Percentiles rank a stretch among this genome's conserved stretches.
These are phyloP conservation scores for Ptiloglossa arizonensis DNA, from an alignment of 1,140 invertebrate species.

Conservation along the genomic window DNA sequence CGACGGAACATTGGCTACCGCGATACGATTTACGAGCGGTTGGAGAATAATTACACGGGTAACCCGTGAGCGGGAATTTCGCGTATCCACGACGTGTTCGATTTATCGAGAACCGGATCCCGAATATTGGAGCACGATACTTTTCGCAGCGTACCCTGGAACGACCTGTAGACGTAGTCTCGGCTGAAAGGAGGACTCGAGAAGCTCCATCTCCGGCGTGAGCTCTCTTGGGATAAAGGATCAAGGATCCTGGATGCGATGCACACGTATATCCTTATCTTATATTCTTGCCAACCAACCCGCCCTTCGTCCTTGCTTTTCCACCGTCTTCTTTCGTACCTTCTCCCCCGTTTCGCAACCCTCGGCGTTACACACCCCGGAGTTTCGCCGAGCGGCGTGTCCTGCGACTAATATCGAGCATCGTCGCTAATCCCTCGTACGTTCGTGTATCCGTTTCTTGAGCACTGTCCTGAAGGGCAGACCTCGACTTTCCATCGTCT, in stretches of 20 bases:
- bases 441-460: conserved; percentile 53
- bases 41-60: too few species aligned
- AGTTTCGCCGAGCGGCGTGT: conserved; percentile 70
- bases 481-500: conserved; percentile 50
- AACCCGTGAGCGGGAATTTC: too few species aligned
- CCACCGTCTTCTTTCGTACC: conserved; percentile 47
- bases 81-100: too few species aligned
- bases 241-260: conserved; percentile 76
- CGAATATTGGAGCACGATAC: neutral
- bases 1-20: too few species aligned
- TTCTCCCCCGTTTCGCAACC: conserved; percentile 51
- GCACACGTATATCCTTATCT: conserved; percentile 79
- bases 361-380: conserved; percentile 63
- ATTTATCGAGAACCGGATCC: neutral
- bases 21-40: too few species aligned
- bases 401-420: conserved; percentile 77
- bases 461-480: conserved; percentile 33
- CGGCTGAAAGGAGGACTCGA: conserved; percentile 74
- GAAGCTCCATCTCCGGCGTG: conserved; percentile 69
- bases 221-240: conserved; percentile 78
- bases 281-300: conserved; percentile 72
- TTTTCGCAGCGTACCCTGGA: conserved; percentile 29
- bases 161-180: conserved; percentile 62
- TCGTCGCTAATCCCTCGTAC: conserved; percentile 75
- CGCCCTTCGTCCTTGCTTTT: conserved; percentile 34